These are phyloP conservation scores for Spicauda simplicius DNA, from an alignment of 2,888 invertebrate genomes.

Conservation along the genomic window DNA sequence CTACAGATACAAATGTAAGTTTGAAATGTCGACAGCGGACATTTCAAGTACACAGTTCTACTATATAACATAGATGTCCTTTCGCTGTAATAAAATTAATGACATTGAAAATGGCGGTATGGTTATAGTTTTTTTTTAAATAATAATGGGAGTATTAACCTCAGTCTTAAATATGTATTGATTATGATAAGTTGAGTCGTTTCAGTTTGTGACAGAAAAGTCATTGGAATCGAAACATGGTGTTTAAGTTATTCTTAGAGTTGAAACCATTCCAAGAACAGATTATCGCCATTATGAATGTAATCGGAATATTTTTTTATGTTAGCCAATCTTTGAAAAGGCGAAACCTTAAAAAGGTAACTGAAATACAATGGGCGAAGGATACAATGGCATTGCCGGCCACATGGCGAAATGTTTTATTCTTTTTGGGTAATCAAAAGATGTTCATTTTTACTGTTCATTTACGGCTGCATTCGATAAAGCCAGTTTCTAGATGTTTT, in stretches of 20 bases:
- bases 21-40: slow-evolving; percentile 6
- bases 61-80: no score
- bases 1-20: slow-evolving; percentile 31
- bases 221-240: slow-evolving; percentile 2
- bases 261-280: slow-evolving; percentile 58
- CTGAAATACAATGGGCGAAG: slow-evolving; percentile 67
- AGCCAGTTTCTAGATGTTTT: slow-evolving; percentile 42
- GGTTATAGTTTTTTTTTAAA: no score
- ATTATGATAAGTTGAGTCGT: no score
- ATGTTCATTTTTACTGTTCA: slow-evolving; percentile 69
- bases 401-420: slow-evolving; percentile 68
- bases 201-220: no score
- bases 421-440: slow-evolving; percentile 66
- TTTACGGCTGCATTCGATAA: slow-evolving; percentile 34
- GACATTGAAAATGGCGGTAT: no score
- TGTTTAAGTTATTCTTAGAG: not conserved
- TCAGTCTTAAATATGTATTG: no score
- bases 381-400: slow-evolving; percentile 70
- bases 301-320: slow-evolving; percentile 67
- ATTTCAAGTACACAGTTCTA: not conserved
- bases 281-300: slow-evolving; percentile 67
- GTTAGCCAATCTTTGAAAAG: slow-evolving; percentile 66
- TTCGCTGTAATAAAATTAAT: not conserved
- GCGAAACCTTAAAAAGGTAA: slow-evolving; percentile 70
- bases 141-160: no score